These are phyloP conservation scores for Sternarchorhynchus goeldii DNA, from an alignment of 2,797 vertebrate species.

Conservation along the genomic window DNA sequence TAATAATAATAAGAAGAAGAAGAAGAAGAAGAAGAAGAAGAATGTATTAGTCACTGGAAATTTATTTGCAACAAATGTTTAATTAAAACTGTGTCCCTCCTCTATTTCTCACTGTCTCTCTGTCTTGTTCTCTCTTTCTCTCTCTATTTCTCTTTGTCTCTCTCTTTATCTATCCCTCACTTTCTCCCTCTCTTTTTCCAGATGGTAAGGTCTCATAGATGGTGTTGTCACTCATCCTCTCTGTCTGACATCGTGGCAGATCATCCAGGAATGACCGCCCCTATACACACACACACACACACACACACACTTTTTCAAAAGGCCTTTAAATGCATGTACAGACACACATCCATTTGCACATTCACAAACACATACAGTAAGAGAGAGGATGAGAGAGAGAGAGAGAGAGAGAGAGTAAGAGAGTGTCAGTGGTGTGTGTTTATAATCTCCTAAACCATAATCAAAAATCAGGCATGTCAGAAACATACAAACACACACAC, in stretches of 20 bases:
- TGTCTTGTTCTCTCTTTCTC: slow-evolving; percentile 16
- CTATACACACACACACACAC: slow-evolving; percentile 75
- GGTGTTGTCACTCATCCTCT: slow-evolving; percentile 81
- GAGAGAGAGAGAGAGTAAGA: no score
- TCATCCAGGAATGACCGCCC: slow-evolving; percentile 80
- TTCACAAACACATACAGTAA: slow-evolving; percentile 22
- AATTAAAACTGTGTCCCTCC: neutral
- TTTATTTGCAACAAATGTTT: no score
- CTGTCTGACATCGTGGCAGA: slow-evolving; percentile 82
- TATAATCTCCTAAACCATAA: no score
- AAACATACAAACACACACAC: no score
- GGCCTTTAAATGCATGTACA: slow-evolving; percentile 51
- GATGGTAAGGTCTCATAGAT: slow-evolving; percentile 86
- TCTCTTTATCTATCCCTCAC: slow-evolving; percentile 52
- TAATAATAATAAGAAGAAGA: no score
- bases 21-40: no score
- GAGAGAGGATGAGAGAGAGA: neutral
- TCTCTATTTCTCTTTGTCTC: slow-evolving; percentile 35
- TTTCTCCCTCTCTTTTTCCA: slow-evolving; percentile 68
- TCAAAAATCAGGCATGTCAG: no score
- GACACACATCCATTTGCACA: slow-evolving; percentile 26
- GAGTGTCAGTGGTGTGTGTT: no score
- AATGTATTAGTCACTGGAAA: no score
- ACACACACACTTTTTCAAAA: slow-evolving; percentile 84
- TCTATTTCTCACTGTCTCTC: neutral